A percentile compares a stretch with the other conserved stretches of the same genome.
phyloP scores from a whole-genome alignment of 2,797 vertebrate species.

The Mormyrus hasselquistii region DNA sequence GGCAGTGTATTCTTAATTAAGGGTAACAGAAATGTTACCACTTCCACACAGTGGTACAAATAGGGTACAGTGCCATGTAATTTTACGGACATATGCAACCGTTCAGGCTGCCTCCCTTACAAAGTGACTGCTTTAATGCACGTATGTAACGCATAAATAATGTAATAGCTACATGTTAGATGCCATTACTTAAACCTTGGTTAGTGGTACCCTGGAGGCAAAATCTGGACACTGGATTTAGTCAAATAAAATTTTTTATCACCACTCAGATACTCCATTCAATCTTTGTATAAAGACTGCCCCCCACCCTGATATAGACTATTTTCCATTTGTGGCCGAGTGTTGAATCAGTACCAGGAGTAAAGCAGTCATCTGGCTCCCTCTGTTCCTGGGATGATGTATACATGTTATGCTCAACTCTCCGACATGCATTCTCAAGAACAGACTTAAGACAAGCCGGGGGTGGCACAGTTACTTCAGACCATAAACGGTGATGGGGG shows the following conservation, averaged over 20 bases:
- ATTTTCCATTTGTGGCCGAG: not conserved
- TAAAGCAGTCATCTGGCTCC: not conserved
- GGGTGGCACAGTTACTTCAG: not conserved
- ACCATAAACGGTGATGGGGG: not conserved
- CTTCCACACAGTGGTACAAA: slow-evolving; percentile 1
- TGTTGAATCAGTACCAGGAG: not conserved
- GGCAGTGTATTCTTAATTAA: not conserved
- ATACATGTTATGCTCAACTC: not conserved
- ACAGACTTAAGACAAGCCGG: not conserved
- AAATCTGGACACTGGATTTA: not conserved
- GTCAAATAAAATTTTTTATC: not conserved
- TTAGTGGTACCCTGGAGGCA: not conserved
- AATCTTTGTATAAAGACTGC: not conserved
- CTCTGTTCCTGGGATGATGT: not conserved
- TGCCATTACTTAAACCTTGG: not conserved
- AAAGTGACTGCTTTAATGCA: slow-evolving; percentile 5
- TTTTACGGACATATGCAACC: not conserved
- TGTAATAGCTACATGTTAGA: not conserved
- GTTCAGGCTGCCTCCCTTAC: not conserved
- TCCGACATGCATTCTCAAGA: not conserved
- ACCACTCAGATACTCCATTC: slow-evolving; percentile 4
- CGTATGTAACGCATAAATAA: not conserved
- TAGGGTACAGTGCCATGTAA: not conserved
- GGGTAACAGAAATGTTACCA: not conserved
- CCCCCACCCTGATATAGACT: not conserved